Evolutionary conservation across 2,113 vertebrate genomes (phyloP).

Genomic region (Neofelis nebulosa): DNA sequence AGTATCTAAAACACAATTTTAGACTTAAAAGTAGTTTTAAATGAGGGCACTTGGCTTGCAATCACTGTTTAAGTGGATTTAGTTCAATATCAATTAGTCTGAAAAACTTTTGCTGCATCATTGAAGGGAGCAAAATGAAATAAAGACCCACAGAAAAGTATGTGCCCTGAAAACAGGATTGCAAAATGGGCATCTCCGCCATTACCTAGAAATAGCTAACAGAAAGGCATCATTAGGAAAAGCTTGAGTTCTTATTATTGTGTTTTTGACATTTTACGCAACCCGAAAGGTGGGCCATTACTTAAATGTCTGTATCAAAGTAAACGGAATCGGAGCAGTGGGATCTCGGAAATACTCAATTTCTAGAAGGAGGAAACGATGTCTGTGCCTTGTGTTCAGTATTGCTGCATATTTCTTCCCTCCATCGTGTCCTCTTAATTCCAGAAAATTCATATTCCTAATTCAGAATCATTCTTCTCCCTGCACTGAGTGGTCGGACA

Average conservation of each 20-base stretch:
- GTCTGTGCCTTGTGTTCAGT: neutral
- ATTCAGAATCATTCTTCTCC: neutral
- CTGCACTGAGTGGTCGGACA: neutral
- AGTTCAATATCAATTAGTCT: conserved; percentile 82
- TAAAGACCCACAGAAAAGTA: conserved; percentile 51
- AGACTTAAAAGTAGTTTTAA: conserved; percentile 83
- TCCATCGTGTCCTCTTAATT: neutral
- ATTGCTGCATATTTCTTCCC: neutral
- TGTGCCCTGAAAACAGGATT: neutral
- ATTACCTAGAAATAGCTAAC: conserved; percentile 5
- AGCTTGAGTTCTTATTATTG: neutral
- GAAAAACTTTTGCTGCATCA: conserved; percentile 77
- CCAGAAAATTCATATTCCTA: neutral
- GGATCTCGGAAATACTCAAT: neutral
- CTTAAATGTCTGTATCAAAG: neutral
- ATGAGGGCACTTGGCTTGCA: conserved; percentile 77
- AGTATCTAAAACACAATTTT: conserved; percentile 83
- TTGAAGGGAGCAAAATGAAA: conserved; percentile 76
- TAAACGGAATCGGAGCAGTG: neutral
- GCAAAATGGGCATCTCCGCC: neutral
- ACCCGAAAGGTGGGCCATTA: neutral
- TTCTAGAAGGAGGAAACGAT: neutral
- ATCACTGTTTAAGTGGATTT: conserved; percentile 82
- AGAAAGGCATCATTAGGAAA: neutral
- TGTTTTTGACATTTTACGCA: neutral